A percentile compares a stretch with the other conserved stretches of the same genome.
Conservation (phyloP, 2,113 vertebrate genomes). For the Phylloscopus whistleri region DNA sequence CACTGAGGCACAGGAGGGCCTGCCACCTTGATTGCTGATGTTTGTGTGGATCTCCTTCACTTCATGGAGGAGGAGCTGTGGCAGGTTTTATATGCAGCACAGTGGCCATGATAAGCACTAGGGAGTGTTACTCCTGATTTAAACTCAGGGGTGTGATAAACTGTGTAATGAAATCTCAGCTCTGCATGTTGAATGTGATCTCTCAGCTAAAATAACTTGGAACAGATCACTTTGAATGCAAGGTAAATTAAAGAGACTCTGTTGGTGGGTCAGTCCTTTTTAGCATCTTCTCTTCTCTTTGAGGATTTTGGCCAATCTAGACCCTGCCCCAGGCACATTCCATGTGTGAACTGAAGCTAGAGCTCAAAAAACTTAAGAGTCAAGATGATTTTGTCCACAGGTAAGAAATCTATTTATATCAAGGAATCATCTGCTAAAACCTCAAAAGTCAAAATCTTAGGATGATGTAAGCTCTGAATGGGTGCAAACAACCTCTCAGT, state of each 20-base stretch:
- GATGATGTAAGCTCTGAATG: background rate
- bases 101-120: background rate
- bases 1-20: background rate
- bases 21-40: background rate
- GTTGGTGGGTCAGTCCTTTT: background rate
- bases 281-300: background rate
- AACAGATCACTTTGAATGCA: background rate
- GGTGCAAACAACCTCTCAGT: background rate
- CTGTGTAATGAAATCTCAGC: background rate
- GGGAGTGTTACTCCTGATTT: constrained; percentile 37
- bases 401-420: background rate
- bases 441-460: background rate
- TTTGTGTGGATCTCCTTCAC: background rate
- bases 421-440: background rate
- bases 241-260: background rate
- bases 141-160: constrained; percentile 44
- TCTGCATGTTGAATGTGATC: background rate
- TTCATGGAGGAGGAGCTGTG: background rate
- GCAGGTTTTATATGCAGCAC: background rate
- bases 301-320: background rate
- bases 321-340: background rate
- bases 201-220: background rate
- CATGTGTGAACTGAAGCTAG: background rate
- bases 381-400: background rate
- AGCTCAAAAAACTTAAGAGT: background rate